Evolutionary conservation across 1,140 invertebrate species (phyloP).

Genomic region (Drosophila ficusphila): DNA sequence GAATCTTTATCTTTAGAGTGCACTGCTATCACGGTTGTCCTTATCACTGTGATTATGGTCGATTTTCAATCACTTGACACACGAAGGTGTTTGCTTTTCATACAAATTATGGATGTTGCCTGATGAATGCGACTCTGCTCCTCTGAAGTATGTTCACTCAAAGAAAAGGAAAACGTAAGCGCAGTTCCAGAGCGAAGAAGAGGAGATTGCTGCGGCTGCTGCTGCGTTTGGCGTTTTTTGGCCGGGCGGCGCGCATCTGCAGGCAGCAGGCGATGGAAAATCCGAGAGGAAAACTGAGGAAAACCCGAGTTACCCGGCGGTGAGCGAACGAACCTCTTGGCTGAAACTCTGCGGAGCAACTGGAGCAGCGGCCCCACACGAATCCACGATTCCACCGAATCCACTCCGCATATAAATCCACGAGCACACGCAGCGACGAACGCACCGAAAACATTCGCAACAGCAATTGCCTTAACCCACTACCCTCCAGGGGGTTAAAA

Average conservation of each 20-base stretch:
- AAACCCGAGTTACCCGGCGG: constrained; percentile 45
- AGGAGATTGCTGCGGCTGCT: constrained; percentile 3
- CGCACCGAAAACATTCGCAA: constrained; percentile 54
- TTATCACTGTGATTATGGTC: constrained; percentile 30
- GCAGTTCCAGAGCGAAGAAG: constrained; percentile 19
- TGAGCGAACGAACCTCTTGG: constrained; percentile 74
- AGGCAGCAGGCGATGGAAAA: constrained; percentile 42
- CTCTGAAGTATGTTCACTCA: constrained; percentile 1
- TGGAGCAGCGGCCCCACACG: constrained; percentile 67
- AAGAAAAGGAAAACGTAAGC: constrained; percentile 8
- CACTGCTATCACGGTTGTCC: constrained; percentile 12
- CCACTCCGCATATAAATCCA: constrained; percentile 24
- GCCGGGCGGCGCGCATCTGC: constrained; percentile 47
- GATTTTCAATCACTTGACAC: constrained; percentile 32
- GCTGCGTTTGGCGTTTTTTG: constrained; percentile 33
- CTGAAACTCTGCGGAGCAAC: constrained; percentile 80
- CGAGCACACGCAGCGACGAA: constrained; percentile 36
- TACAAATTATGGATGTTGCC: constrained; percentile 6
- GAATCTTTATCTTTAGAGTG: constrained; percentile 26
- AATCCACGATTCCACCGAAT: constrained; percentile 11
- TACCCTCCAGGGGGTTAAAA: constrained; percentile 12
- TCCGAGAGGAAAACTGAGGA: constrained; percentile 43
- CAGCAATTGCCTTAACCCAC: constrained; percentile 67
- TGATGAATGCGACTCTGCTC: constrained; percentile 1
- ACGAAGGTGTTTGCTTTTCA: constrained; percentile 11